These are phyloP conservation scores for Orgyia antiqua DNA, from an alignment of 2,888 invertebrate genomes.

Conservation along the genomic window DNA sequence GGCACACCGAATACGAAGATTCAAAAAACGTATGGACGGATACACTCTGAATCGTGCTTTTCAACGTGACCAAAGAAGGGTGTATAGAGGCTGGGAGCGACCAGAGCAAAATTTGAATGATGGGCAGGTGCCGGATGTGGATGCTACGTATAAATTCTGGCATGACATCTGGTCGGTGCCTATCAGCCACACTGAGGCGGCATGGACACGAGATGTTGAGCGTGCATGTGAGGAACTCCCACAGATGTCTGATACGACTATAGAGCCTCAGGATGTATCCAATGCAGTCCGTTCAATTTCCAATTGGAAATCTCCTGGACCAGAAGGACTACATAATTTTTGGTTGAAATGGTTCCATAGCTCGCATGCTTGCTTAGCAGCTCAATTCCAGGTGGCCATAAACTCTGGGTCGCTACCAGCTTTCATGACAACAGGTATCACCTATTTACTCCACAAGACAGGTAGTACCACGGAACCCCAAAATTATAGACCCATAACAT, in stretches of 20 bases:
- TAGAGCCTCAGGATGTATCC: neutral
- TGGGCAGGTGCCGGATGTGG: neutral
- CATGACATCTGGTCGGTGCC: neutral
- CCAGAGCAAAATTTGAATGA: neutral
- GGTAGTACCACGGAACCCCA: too few relatives aligned
- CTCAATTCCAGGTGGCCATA: neutral
- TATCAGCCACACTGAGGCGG: neutral
- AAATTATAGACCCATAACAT: too few relatives aligned
- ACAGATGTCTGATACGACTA: neutral
- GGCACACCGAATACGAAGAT: too few relatives aligned
- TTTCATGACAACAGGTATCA: too few relatives aligned
- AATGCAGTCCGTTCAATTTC: neutral
- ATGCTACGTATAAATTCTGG: neutral
- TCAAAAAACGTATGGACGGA: too few relatives aligned
- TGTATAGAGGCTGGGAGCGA: too few relatives aligned
- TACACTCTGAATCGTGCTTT: too few relatives aligned
- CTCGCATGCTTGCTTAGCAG: neutral
- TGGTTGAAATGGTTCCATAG: neutral
- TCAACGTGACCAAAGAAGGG: too few relatives aligned
- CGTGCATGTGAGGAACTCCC: neutral
- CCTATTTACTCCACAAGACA: too few relatives aligned
- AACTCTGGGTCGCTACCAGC: too few relatives aligned
- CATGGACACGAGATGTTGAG: neutral
- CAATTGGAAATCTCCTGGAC: neutral
- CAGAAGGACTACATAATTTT: neutral